Evolutionary conservation across 2,888 invertebrate species (phyloP).

Genomic region (Acanthosepion pharaonis): DNA sequence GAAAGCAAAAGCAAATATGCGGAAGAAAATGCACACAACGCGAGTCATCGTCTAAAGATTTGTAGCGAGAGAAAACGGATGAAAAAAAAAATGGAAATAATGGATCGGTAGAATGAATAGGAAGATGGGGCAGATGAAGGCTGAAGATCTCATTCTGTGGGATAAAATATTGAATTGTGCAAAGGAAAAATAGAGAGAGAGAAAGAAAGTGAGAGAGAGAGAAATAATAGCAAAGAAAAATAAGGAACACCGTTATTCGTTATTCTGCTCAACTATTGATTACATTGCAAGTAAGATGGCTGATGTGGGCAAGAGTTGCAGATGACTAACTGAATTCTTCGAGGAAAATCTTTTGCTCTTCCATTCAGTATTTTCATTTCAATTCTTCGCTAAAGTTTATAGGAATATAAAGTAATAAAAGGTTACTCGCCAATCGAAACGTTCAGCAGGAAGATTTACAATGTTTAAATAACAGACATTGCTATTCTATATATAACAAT

Average conservation of each 20-base stretch:
- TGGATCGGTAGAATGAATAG: background rate
- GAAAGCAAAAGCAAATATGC: background rate
- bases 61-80: background rate
- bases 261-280: background rate
- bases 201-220: no score
- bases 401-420: background rate
- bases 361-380: background rate
- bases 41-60: background rate
- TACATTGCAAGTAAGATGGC: background rate
- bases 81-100: background rate
- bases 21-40: background rate
- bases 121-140: background rate
- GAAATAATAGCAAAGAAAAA: background rate
- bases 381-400: background rate
- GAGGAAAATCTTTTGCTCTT: background rate
- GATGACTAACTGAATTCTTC: constrained; percentile 21
- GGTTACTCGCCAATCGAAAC: no score
- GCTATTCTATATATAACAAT: no score
- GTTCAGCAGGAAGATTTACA: no score
- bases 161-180: background rate
- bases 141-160: background rate
- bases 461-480: no score
- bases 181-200: background rate
- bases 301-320: background rate
- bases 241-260: background rate